Evolutionary conservation across 2,888 invertebrate species (phyloP), one percentile per base, ranked within the genome.

Genomic region (Drepanosiphum platanoidis): DNA sequence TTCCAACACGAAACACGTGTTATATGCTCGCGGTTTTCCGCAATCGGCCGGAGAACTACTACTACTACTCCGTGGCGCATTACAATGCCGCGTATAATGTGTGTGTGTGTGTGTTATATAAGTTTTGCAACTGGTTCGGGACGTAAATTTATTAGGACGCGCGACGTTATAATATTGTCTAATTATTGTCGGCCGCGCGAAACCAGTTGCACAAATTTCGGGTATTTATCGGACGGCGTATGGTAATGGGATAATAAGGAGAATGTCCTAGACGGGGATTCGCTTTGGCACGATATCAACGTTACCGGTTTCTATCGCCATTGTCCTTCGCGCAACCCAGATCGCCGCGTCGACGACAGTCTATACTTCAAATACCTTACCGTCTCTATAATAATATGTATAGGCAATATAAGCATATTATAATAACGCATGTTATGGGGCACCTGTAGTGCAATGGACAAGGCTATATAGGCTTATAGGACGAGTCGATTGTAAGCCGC

Each of bases 271-370:
- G n/a, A 27, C 61, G 61, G 42, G 42, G n/a, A 66, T 68, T 42
- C 66, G 66, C n/a, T 79, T 79, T 79, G 66, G 66, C 79, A 66
- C 46, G 15, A 68, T 68, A 34, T 68, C 79, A 79, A 68, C n/a
- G 79, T 79, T 79, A 66, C 79, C 79, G 79, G 79, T 79, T 79
- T 79, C 15, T 9, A 27, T 68, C 42, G 66, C 22, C 46, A 32
- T 46, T 36, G 79, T 79, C 79, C 79, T 66, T 79, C 42, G 46
- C 46, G 8, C n/a, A 78, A 39, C 64, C 78, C 42, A 22, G 61
- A 42, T 64, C 78, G 39, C 27, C 30, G 22, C 39, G 22, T 64
- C 64, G 64, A 78, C 42, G 64, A 9, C 36, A 52, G 22, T 61
- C 61, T 61, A 61, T 27, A 9, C 11, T 27, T 22, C 1, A 61